phyloP scores from a whole-genome alignment of 2,888 invertebrate genomes.

The Hymenopus coronatus region DNA sequence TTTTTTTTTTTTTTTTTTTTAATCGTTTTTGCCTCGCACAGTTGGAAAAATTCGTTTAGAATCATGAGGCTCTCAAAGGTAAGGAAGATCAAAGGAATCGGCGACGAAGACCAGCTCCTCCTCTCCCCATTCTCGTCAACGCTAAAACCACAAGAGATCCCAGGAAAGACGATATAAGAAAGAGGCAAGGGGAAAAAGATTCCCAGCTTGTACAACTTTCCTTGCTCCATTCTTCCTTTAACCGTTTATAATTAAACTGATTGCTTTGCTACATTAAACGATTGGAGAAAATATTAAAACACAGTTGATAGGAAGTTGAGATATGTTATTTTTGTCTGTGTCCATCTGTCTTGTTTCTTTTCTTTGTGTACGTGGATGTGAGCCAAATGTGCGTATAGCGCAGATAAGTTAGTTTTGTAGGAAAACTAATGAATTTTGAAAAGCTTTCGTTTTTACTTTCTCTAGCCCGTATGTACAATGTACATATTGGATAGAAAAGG shows the following conservation, averaged over 20 bases:
- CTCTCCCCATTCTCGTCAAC: neutral
- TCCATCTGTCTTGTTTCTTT: neutral
- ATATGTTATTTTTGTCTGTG: neutral
- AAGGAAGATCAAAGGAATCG: slow-evolving; percentile 2
- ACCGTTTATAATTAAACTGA: neutral
- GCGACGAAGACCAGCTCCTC: neutral
- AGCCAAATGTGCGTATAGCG: no score
- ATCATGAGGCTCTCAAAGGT: neutral
- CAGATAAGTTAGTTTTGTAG: no score
- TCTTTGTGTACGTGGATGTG: neutral
- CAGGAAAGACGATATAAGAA: neutral
- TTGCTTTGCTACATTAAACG: neutral
- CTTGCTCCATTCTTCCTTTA: neutral
- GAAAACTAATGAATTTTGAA: no score
- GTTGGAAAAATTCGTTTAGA: slow-evolving; percentile 3
- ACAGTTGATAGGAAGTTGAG: neutral
- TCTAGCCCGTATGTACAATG: no score
- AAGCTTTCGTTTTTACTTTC: no score
- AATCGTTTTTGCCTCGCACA: neutral
- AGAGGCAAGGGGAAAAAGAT: neutral
- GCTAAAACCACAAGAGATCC: neutral
- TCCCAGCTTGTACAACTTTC: neutral
- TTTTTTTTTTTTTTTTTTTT: neutral
- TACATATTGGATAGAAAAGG: no score
- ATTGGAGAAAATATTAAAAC: neutral